Percentiles rank a stretch among this genome's conserved stretches.
Conservation (phyloP, 2,797 vertebrate genomes). For the Buceros bicornis region DNA sequence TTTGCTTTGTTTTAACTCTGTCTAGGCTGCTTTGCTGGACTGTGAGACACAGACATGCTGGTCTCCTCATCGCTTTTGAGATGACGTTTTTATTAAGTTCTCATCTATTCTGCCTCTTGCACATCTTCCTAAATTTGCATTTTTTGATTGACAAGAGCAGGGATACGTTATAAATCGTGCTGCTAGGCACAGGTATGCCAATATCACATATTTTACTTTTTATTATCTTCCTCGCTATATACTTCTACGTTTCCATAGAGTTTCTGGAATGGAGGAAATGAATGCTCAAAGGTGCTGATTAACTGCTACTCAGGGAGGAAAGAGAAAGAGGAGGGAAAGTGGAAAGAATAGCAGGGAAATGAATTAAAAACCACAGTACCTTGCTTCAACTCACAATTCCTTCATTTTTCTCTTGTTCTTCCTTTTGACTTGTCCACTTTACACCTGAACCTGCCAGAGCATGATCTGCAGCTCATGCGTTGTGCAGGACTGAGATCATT, state of each 20-base stretch:
- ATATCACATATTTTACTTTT: constrained; percentile 23
- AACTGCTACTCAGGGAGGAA: constrained; percentile 9
- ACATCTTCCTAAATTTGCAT: constrained; percentile 38
- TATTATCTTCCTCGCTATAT: constrained; percentile 14
- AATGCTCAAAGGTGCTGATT: constrained; percentile 42
- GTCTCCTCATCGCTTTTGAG: constrained; percentile 6
- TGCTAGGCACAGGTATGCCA: constrained; percentile 10
- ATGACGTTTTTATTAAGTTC: constrained; percentile 48
- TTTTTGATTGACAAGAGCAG: constrained; percentile 54
- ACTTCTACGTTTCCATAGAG: neutral
- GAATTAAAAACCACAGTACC: neutral
- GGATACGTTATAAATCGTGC: neutral
- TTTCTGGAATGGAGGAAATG: constrained; percentile 1
- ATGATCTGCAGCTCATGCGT: neutral
- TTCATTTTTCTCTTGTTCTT: neutral
- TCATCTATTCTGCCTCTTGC: constrained; percentile 14
- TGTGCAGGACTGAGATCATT: neutral
- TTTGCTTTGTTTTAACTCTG: neutral
- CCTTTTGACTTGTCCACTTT: neutral
- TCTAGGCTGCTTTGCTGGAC: neutral
- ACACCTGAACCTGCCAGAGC: neutral
- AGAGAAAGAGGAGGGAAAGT: neutral
- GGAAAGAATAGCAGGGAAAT: constrained; percentile 19
- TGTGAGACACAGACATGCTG: neutral
- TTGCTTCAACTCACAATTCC: neutral